Evolutionary conservation across 2,113 vertebrate species (phyloP), one percentile per base, ranked within the genome.

Genomic region (Chlorodrepanis virens): DNA sequence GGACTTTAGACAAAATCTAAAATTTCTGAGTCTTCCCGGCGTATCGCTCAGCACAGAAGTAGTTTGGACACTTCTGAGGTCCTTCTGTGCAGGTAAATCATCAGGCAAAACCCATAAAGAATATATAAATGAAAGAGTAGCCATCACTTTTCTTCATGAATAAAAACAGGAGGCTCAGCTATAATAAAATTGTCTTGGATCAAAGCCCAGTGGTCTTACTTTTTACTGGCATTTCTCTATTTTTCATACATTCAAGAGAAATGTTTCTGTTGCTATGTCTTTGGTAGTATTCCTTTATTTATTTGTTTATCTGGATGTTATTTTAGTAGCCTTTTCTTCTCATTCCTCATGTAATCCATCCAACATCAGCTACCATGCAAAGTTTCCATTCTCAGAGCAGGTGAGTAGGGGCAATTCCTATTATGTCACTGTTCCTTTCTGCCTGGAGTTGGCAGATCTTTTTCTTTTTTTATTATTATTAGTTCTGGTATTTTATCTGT

Each of bases 341-440:
- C 21, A 21, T 84, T 78, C 25, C 16, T 87, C 4, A 19, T 14
- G 2, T 37, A 77, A 61, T 54, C 9, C 13, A 57, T 21, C 3
- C 35, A 54, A 3, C 14, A 9, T 35, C 28, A 77, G 24, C 44
- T 1, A 0, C 7, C 35, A 9, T 27, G 12, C 11, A 44, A 56
- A 39, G 11, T 56, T 12, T 13, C 5, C 8, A 6, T 69, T 78
- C 15, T 65, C 3, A 6, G 27, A 82, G 27, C 17, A 61, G 3
- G 4, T 44, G 27, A 63, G 6, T 23, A 42, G 8, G 7, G 24
- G 40, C 20, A 59, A 52, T 52, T 72, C 8, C 9, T 61, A 2
- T 15, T 18, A 22, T 20, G 8, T 14, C 24, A 21, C 19, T 14
- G 8, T 14, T 75, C 14, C 2, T 44, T 84, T 71, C 70, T 60